Evolutionary conservation across 2,113 vertebrate species (phyloP), one percentile per base, ranked within the genome.

Genomic region (Macaca nemestrina): DNA sequence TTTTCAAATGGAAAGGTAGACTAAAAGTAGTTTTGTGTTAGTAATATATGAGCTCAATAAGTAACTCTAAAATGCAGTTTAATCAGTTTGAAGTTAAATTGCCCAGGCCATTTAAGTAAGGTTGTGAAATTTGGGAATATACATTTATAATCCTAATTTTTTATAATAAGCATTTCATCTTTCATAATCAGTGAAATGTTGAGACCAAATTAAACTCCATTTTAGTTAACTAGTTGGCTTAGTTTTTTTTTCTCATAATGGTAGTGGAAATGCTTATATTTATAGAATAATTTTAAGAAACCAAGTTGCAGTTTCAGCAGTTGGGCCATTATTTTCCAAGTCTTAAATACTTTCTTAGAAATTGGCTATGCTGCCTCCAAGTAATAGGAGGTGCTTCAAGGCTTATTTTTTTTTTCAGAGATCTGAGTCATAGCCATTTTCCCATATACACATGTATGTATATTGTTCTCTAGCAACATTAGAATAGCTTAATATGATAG

Each of bases 21-120:
- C 68, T 83, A n/a, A 38, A 87, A 76, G 50, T 92, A 67, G 30
- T 92, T 76, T 76, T 57, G 27, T 80, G 10, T 68, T 70, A 90
- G 23, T 94, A 90, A 85, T 79, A 40, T 85, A 67, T 67, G 61
- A 86, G 48, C 48, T 73, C 73, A 73, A 52, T 90, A 94, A 67
- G 45, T 57, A 85, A 70, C 5, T 81, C 14, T 73, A 64, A 87
- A 78, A 40, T 78, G 30, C 75, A 23, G 3, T 90, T 90, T 75
- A 70, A 76, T 78, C 35, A 68, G 25, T 88, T 88, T 92, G 45
- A 88, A 88, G 27, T 73, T 88, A 79, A 84, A 83, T 84, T 95
- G 50, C 61, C 16, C 40, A 88, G 27, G 8, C 4, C 38, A 13
- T 67, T 79, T 61, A 83, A 83, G 70, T 79, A 93, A 88, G 20